These are phyloP conservation scores for Anser cygnoides DNA, from an alignment of 2,113 vertebrate species.

Conservation along the genomic window DNA sequence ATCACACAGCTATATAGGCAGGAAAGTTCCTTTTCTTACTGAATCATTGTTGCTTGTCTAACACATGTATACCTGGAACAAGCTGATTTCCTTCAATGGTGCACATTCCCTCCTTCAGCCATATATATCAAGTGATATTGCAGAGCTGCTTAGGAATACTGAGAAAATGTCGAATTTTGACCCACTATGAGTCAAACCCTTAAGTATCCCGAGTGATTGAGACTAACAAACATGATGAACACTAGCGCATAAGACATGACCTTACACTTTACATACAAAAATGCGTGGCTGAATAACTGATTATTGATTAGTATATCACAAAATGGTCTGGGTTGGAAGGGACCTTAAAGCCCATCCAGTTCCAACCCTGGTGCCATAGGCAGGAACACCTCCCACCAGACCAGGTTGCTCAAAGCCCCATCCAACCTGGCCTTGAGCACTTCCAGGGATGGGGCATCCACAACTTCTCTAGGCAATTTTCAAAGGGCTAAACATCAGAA, in stretches of 20 bases:
- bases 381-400: too few relatives aligned
- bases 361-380: too few relatives aligned
- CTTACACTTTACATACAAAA: neutral
- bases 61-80: neutral
- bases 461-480: neutral
- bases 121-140: accelerated
- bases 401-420: too few relatives aligned
- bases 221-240: neutral
- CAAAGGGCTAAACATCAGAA: neutral
- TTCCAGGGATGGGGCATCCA: too few relatives aligned
- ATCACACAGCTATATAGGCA: neutral
- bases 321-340: too few relatives aligned
- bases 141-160: accelerated
- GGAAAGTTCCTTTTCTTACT: neutral
- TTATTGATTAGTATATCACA: neutral
- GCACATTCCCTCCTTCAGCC: neutral
- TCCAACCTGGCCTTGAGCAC: too few relatives aligned
- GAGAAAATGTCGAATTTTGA: neutral
- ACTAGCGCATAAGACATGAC: neutral
- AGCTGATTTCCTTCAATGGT: neutral
- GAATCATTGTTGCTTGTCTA: neutral
- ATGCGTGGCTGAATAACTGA: accelerated
- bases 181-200: neutral
- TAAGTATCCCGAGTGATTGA: neutral
- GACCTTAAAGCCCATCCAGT: too few relatives aligned